Percentiles rank a stretch among this genome's conserved stretches.
Conservation (phyloP, 2,113 vertebrate species). For the Hemiscyllium ocellatum region DNA sequence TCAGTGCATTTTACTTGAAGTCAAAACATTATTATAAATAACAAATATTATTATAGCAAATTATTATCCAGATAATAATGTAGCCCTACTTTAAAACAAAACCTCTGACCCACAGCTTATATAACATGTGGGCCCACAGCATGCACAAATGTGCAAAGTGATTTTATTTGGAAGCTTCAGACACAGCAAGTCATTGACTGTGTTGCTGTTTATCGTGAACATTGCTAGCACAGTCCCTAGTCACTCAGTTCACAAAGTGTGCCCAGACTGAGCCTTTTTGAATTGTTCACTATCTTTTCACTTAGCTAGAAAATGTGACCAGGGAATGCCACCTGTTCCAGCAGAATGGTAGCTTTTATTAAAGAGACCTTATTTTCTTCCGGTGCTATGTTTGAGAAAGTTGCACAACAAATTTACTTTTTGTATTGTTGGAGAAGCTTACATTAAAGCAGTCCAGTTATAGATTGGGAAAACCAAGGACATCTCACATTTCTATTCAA, state of each 20-base stretch:
- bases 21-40: background rate
- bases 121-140: background rate
- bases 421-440: background rate
- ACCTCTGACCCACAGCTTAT: background rate
- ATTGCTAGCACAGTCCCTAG: background rate
- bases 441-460: background rate
- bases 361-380: background rate
- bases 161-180: slow-evolving; percentile 8
- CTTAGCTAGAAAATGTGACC: background rate
- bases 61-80: too few species aligned
- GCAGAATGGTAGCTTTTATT: background rate
- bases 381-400: background rate
- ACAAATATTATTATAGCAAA: too few species aligned
- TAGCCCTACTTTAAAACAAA: background rate
- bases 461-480: background rate
- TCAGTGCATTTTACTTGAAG: background rate
- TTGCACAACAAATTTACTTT: background rate
- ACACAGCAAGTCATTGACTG: background rate
- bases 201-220: background rate
- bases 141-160: background rate
- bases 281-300: background rate
- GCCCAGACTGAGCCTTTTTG: background rate
- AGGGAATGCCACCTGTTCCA: background rate
- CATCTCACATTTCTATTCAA: background rate
- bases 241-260: background rate